Evolutionary conservation across 2,113 vertebrate genomes (phyloP), one percentile per base, ranked within the genome.

Genomic region (Parus major): DNA sequence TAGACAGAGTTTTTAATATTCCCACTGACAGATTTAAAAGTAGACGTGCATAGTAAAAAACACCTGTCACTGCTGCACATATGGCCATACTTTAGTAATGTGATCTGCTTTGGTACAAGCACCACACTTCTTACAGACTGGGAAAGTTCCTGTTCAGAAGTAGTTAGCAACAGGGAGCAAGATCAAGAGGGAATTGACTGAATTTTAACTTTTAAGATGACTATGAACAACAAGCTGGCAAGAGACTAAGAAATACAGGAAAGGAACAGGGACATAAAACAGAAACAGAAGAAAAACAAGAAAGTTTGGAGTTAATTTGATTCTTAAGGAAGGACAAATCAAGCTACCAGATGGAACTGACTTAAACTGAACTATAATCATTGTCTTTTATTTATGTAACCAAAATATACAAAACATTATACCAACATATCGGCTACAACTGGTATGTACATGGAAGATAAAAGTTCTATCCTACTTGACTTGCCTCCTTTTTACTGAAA

Each of bases 41-140:
- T 19, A 96, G 88, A 82, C 70, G 70, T 5, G 64, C 59, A 84
- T 1, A 91, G 91, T 71, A 81, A 59, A 86, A 88, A 93, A 31
- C 96, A 97, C 91, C 93, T 95, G 94, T 93, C 82, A 63, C 31
- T 69, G 65, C 23, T 76, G 92, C 87, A 93, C 91, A 95, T 60
- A 73, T 57, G 96, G 92, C 86, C 85, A 66, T 66, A 53, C 91
- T 93, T 94, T 0, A 85, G 85, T 78, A 94, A 95, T 5, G 21
- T 44, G 90, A 97, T 90, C 90, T 60, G 42, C 53, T 87, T 25
- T 31, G 53, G 24, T 57, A 64, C 68, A 21, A 61, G 61, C 64
- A 90, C 89, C 35, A 35, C 17, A 36, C 81, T 80, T 52, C 91
- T 78, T 53, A 55, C 73, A 87, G 42, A 50, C 77, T 70, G 82